phyloP scores from a whole-genome alignment of 2,113 vertebrate species.

The Protobothrops flavoviridis region DNA sequence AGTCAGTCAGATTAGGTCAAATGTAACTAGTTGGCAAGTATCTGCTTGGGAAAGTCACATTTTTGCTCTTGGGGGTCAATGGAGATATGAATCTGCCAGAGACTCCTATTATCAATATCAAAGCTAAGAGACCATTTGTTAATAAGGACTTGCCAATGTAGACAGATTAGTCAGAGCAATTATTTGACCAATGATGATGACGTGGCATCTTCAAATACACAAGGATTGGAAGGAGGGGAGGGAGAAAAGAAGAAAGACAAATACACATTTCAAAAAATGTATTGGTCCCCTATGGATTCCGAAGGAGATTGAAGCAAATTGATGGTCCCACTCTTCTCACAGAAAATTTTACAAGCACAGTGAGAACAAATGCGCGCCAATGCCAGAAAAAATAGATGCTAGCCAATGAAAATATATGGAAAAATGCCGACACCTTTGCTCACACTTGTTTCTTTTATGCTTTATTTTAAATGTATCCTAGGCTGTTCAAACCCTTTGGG shows the following conservation, averaged over 20 bases:
- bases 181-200: constrained; percentile 5
- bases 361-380: constrained; percentile 12
- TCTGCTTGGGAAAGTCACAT: constrained; percentile 41
- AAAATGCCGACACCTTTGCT: constrained; percentile 10
- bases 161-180: fast-evolving
- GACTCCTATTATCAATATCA: constrained; percentile 45
- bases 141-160: neutral
- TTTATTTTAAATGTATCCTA: constrained; percentile 14
- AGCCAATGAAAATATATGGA: constrained; percentile 25
- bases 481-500: neutral
- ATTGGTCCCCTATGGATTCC: neutral
- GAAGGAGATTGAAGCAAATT: neutral
- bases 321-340: neutral
- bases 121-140: neutral
- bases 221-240: neutral
- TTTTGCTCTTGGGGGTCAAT: neutral
- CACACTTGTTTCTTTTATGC: neutral
- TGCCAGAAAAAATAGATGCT: constrained; percentile 27
- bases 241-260: neutral
- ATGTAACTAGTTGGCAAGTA: constrained; percentile 32
- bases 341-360: constrained; percentile 43
- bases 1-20: constrained; percentile 36
- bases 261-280: neutral
- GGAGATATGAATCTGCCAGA: constrained; percentile 45
- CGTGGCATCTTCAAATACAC: constrained; percentile 17